Evolutionary conservation across 2,113 vertebrate species (phyloP).

Genomic region (Lonchura striata): DNA sequence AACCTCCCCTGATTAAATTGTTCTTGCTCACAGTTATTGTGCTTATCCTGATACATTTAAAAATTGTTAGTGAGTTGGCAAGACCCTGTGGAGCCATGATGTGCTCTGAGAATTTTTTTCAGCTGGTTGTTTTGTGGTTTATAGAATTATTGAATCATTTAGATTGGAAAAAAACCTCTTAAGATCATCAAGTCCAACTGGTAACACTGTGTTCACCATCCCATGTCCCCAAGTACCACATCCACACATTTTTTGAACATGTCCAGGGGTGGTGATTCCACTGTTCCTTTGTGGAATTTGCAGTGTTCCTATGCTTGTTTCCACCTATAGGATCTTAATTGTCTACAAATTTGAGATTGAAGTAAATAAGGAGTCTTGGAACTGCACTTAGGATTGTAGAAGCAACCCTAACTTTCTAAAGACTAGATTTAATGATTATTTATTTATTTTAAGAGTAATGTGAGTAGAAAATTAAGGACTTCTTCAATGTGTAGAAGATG

Average conservation of each 20-base stretch:
- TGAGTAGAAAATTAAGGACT: neutral
- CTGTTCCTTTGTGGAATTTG: neutral
- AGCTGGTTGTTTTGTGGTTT: neutral
- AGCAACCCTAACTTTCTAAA: neutral
- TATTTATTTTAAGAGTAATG: neutral
- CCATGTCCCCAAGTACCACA: neutral
- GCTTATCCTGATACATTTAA: neutral
- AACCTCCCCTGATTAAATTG: neutral
- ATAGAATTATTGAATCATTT: neutral
- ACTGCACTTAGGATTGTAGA: neutral
- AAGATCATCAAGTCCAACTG: neutral
- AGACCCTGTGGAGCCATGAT: neutral
- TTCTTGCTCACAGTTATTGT: neutral
- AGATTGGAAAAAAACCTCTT: neutral
- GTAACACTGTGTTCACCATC: neutral
- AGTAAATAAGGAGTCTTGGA: neutral
- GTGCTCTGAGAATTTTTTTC: neutral
- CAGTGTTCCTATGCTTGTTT: neutral
- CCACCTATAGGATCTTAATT: neutral
- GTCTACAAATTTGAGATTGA: neutral
- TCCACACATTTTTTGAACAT: neutral
- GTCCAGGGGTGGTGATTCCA: neutral
- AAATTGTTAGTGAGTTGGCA: neutral
- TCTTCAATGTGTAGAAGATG: neutral
- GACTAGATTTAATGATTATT: neutral